Evolutionary conservation across 2,113 vertebrate species (phyloP).

Genomic region (Gasterosteus aculeatus): DNA sequence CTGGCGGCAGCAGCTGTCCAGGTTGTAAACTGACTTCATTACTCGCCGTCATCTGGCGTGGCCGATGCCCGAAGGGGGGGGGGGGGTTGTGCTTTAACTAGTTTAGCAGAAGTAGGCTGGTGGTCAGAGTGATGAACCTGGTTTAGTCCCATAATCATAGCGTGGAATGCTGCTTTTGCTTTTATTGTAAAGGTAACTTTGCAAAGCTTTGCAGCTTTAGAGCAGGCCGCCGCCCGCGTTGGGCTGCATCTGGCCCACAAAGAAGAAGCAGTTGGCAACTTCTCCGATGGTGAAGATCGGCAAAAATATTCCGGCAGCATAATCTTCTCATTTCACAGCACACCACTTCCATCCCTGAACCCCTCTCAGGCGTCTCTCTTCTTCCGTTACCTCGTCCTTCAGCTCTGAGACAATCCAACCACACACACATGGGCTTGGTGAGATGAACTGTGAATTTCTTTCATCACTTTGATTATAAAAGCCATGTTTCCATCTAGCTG

Average conservation of each 20-base stretch:
- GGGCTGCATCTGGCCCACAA: too few species aligned
- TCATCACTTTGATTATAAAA: constrained; percentile 1
- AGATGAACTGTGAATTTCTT: neutral
- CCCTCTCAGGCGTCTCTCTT: neutral
- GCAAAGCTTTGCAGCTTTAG: too few species aligned
- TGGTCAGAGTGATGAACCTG: neutral
- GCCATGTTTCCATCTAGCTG: neutral
- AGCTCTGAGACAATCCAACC: neutral
- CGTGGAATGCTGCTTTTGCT: too few species aligned
- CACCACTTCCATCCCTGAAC: neutral
- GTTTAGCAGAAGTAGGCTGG: neutral
- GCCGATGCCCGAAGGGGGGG: neutral
- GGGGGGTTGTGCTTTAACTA: neutral
- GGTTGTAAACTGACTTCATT: neutral
- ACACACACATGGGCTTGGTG: neutral
- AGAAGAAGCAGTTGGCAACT: neutral
- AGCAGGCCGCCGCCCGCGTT: too few species aligned
- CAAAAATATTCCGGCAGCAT: neutral
- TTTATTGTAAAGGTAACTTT: too few species aligned
- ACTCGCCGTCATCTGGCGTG: neutral
- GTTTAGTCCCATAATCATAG: too few species aligned
- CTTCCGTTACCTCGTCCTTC: neutral
- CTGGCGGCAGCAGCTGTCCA: neutral
- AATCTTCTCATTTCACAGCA: neutral
- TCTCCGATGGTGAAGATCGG: neutral